Evolutionary conservation across 2,113 vertebrate species (phyloP).

Genomic region (Chitala chitala): DNA sequence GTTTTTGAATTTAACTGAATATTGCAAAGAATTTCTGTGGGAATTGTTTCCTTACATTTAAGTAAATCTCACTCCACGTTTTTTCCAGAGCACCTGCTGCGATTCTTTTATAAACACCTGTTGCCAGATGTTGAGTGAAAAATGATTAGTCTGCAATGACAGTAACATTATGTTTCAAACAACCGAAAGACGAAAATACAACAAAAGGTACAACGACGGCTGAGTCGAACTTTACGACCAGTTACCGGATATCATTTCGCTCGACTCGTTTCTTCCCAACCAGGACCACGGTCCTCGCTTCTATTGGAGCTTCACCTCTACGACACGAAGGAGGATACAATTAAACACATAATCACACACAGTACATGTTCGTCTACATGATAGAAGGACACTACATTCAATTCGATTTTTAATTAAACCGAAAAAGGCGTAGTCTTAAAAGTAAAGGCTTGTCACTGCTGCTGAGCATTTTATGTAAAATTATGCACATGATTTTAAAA

Average conservation of each 20-base stretch:
- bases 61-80: background rate
- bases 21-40: too few species aligned
- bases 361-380: background rate
- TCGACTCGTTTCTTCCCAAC: constrained; percentile 67
- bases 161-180: background rate
- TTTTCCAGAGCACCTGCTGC: constrained; percentile 11
- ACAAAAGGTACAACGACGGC: background rate
- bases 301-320: constrained; percentile 69
- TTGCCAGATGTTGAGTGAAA: background rate
- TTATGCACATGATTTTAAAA: background rate
- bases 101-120: background rate
- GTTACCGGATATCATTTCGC: constrained; percentile 69
- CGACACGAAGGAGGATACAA: constrained; percentile 37
- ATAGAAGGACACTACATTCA: too few species aligned
- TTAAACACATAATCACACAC: constrained; percentile 22
- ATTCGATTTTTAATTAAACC: background rate
- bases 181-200: background rate
- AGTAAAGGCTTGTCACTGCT: background rate
- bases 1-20: too few species aligned
- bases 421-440: background rate
- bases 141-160: background rate
- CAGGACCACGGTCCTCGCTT: constrained; percentile 67
- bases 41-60: too few species aligned
- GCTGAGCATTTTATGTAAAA: background rate
- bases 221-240: background rate